These are phyloP conservation scores for Gymnarchus niloticus DNA, from an alignment of 2,113 vertebrate genomes.

Conservation along the genomic window DNA sequence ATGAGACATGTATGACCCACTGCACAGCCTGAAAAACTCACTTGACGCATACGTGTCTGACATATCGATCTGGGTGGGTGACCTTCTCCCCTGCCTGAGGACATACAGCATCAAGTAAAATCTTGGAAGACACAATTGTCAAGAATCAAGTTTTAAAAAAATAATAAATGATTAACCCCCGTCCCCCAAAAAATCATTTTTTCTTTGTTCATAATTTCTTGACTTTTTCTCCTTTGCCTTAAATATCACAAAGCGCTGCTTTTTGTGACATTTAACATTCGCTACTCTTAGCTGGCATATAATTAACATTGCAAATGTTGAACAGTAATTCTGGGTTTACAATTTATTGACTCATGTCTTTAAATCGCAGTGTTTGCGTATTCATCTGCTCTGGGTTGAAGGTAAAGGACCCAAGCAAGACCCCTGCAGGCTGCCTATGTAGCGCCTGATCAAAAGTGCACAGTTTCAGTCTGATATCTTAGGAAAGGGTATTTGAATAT, in stretches of 20 bases:
- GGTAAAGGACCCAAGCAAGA: background rate
- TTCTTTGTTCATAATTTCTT: no score
- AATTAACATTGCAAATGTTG: no score
- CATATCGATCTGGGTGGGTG: slow-evolving; percentile 29
- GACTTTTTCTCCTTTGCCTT: no score
- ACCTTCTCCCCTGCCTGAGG: slow-evolving; percentile 27
- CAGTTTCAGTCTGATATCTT: no score
- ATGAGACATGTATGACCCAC: slow-evolving; percentile 1
- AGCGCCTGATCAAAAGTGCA: background rate
- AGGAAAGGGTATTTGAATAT: no score
- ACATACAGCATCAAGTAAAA: background rate
- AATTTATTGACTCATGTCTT: background rate
- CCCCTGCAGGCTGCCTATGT: background rate
- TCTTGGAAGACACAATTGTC: background rate
- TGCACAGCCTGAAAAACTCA: background rate
- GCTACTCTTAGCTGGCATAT: no score
- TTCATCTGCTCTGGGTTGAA: background rate
- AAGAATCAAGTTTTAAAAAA: background rate
- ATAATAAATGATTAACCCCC: background rate
- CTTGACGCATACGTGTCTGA: background rate
- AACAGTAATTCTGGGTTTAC: background rate
- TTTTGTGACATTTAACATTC: no score
- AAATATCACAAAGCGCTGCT: no score
- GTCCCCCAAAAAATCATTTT: background rate
- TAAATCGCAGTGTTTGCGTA: background rate